Base-by-base conservation (phyloP, 2,888 invertebrate species). In the Drosophila anceps region DNA sequence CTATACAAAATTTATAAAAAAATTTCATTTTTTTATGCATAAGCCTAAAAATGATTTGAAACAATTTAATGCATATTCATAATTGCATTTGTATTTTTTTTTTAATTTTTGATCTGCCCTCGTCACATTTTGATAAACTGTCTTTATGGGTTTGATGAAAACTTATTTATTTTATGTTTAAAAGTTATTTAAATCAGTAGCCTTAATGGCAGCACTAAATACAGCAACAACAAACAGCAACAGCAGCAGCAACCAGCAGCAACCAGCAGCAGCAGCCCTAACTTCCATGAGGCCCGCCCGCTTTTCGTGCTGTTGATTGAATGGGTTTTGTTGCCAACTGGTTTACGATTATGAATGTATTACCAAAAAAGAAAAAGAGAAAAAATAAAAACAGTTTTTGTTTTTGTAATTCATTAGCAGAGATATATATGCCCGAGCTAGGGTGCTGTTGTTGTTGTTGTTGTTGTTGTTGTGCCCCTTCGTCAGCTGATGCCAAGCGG, bases 261-360 rank as follows among this genome's bases (percentile, higher is more conserved):
- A 59, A 41, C 54, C 50, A 60, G 39, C 48, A 48, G 12, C 51
- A 48, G 43, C 50, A 62, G 24, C 43, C 29, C 39, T n/a, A 57
- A 55, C 43, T 64, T 58, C 43, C 55, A 69, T 31, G 50, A 37
- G 51, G 24, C 15, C 53, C 60, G 66, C 66, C 55, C 44, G 43
- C 60, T 64, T 58, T 62, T 69, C 53, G 53, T 59, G 73, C 44
- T 37, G 76, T 48, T 81, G 82, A 81, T 82, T 81, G 82, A 82
- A 79, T 73, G 51, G 62, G 61, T 63, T 73, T 68, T 69, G 69
- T 71, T 65, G 69, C 37, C 61, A 59, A 10, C 55, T 60, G 62
- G 44, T 53, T 69, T 65, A 55, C 63, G 73, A 62, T 69, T 73
- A 69, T 70, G 73, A 60, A 72, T 65, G 48, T 71, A 63, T 66